A percentile compares a stretch with the other conserved stretches of the same genome.
phyloP scores from a whole-genome alignment of 2,888 invertebrate species.

The Andrena flavipes region DNA sequence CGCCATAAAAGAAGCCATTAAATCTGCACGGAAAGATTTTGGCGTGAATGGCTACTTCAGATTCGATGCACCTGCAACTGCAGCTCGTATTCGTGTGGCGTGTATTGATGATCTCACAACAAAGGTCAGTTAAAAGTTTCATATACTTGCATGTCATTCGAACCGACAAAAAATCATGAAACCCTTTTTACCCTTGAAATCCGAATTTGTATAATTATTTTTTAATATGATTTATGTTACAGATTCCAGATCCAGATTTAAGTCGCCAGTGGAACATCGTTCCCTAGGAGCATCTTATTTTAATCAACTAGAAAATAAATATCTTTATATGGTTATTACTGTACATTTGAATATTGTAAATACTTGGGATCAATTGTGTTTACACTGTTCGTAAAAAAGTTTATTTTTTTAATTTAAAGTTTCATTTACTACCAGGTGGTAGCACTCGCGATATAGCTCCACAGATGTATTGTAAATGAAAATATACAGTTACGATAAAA shows the following conservation, averaged over 20 bases:
- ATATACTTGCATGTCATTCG: background rate
- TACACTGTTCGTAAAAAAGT: background rate
- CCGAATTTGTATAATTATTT: no score
- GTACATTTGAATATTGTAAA: slow-evolving; percentile 15
- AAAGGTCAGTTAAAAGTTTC: slow-evolving; percentile 86
- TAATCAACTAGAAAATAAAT: background rate
- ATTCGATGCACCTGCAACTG: slow-evolving; percentile 94
- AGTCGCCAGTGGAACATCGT: slow-evolving; percentile 75
- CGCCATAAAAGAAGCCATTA: slow-evolving; percentile 95
- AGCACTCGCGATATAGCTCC: no score
- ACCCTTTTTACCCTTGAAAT: no score
- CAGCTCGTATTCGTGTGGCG: slow-evolving; percentile 95
- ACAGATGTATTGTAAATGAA: no score
- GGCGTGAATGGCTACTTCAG: slow-evolving; percentile 88
- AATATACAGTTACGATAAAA: no score
- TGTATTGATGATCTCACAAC: slow-evolving; percentile 93
- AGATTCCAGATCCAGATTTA: slow-evolving; percentile 74
- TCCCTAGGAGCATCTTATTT: slow-evolving; percentile 59
- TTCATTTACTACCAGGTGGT: no score
- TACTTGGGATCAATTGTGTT: background rate
- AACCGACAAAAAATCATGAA: background rate
- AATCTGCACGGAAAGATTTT: slow-evolving; percentile 90
- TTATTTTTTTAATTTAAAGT: no score
- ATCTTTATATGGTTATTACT: background rate
- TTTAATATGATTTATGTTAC: slow-evolving; percentile 39